Percentiles rank a stretch among this genome's conserved stretches.
These are phyloP conservation scores for Ectemnius cavifrons DNA, from an alignment of 2,888 invertebrate genomes.

Conservation along the genomic window DNA sequence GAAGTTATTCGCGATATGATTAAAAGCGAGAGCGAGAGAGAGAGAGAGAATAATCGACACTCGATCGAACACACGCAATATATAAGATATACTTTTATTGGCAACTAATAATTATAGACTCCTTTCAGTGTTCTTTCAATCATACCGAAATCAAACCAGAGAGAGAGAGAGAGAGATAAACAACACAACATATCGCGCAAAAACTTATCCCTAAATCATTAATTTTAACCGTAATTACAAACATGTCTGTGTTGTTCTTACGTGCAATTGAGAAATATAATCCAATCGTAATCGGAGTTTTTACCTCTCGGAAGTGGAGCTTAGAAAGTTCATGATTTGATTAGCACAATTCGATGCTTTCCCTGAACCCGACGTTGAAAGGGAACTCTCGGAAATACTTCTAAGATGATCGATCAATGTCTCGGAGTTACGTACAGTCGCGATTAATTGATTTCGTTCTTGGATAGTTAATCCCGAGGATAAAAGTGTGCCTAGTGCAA, in stretches of 20 bases:
- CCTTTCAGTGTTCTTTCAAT: slow-evolving; percentile 32
- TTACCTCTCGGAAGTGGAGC: background rate
- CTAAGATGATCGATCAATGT: slow-evolving; percentile 61
- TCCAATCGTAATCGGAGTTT: too few relatives aligned
- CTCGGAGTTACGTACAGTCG: slow-evolving; percentile 66
- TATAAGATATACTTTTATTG: slow-evolving; percentile 55
- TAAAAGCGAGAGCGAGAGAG: too few relatives aligned
- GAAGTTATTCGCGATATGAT: too few relatives aligned
- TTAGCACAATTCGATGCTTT: slow-evolving; percentile 71
- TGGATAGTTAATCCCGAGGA: slow-evolving; percentile 77
- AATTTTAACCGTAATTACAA: too few relatives aligned
- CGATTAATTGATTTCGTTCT: slow-evolving; percentile 64
- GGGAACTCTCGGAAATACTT: slow-evolving; percentile 64
- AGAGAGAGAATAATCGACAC: too few relatives aligned
- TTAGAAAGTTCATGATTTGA: slow-evolving; percentile 69
- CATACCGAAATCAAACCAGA: too few relatives aligned
- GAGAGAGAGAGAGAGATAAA: too few relatives aligned
- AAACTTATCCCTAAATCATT: too few relatives aligned
- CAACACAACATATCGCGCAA: background rate
- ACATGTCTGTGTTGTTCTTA: background rate
- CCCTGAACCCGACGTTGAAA: slow-evolving; percentile 51
- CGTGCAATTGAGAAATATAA: too few relatives aligned
- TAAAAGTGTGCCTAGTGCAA: slow-evolving; percentile 87
- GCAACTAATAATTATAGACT: slow-evolving; percentile 37
- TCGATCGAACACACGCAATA: slow-evolving; percentile 3